Percentiles rank a stretch among this genome's conserved stretches.
Evolutionary conservation across 1,140 invertebrate species (phyloP).

Genomic region (Hyles vespertilio): DNA sequence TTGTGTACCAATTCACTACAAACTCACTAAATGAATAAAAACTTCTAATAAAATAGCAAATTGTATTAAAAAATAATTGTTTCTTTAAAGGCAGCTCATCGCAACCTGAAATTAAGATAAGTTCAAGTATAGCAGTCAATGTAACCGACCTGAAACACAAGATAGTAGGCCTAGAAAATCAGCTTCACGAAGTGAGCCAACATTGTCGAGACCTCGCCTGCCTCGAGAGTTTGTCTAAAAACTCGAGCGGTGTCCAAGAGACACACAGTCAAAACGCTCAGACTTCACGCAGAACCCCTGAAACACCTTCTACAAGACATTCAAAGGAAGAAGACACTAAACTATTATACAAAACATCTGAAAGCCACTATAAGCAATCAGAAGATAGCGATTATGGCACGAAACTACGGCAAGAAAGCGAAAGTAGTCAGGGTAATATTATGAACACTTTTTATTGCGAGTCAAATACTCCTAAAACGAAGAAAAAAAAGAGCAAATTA

Average conservation of each 20-base stretch:
- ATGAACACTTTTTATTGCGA: not conserved
- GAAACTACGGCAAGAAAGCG: not conserved
- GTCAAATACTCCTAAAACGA: slow-evolving; percentile 3
- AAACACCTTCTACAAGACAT: slow-evolving; percentile 19
- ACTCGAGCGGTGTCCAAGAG: not conserved
- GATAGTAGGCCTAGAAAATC: slow-evolving; percentile 47
- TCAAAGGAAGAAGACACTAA: slow-evolving; percentile 34
- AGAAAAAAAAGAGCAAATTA: slow-evolving; percentile 26
- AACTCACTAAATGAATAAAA: too few relatives aligned
- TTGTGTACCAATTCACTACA: too few relatives aligned
- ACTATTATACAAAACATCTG: slow-evolving; percentile 39
- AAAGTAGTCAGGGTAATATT: not conserved
- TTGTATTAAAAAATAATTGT: too few relatives aligned
- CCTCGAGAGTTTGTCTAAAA: slow-evolving; percentile 25
- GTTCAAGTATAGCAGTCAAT: slow-evolving; percentile 47
- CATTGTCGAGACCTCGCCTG: slow-evolving; percentile 38
- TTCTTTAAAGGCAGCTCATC: slow-evolving; percentile 44
- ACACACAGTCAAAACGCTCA: not conserved
- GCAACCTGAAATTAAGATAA: slow-evolving; percentile 44
- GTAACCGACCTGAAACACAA: slow-evolving; percentile 54
- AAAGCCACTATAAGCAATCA: slow-evolving; percentile 27
- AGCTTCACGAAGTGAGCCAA: slow-evolving; percentile 47
- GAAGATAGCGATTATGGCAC: slow-evolving; percentile 25
- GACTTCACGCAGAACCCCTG: slow-evolving; percentile 13
- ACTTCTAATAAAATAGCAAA: not conserved